Percentiles rank a stretch among this genome's conserved stretches.
These are phyloP conservation scores for Triops longicaudatus DNA, from an alignment of 1,140 invertebrate species.

Conservation along the genomic window DNA sequence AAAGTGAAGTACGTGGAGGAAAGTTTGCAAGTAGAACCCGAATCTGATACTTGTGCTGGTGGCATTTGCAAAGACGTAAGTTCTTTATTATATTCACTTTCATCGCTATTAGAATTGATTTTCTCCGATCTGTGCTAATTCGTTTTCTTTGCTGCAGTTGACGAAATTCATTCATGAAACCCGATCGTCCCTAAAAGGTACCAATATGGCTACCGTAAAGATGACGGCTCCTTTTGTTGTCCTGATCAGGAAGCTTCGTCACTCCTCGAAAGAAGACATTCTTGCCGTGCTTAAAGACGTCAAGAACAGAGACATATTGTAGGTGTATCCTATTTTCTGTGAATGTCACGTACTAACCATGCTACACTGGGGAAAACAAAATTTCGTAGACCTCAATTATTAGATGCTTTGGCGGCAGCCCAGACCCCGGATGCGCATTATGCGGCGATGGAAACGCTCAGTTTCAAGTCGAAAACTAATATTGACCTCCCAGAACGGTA, in stretches of 20 bases:
- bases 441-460: constrained; percentile 54
- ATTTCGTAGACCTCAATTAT: constrained; percentile 50
- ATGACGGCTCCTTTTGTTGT: constrained; percentile 55
- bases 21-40: constrained; percentile 32
- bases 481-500: constrained; percentile 58
- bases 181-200: constrained; percentile 43
- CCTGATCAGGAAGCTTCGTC: constrained; percentile 50
- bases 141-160: constrained; percentile 38
- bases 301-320: constrained; percentile 47
- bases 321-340: constrained; percentile 35
- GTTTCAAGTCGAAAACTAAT: constrained; percentile 48
- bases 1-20: constrained; percentile 32
- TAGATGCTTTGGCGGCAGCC: constrained; percentile 58
- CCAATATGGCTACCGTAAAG: constrained; percentile 51
- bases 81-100: not conserved
- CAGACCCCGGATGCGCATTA: constrained; percentile 56
- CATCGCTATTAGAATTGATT: not conserved
- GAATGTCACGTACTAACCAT: not conserved
- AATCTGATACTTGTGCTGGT: constrained; percentile 40
- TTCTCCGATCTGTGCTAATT: constrained; percentile 21
- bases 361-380: constrained; percentile 21
- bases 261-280: constrained; percentile 50
- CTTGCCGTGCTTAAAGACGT: constrained; percentile 48
- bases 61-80: constrained; percentile 44
- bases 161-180: constrained; percentile 47